phyloP scores from a whole-genome alignment of 2,888 invertebrate species.

The Leptopilina syphax region DNA sequence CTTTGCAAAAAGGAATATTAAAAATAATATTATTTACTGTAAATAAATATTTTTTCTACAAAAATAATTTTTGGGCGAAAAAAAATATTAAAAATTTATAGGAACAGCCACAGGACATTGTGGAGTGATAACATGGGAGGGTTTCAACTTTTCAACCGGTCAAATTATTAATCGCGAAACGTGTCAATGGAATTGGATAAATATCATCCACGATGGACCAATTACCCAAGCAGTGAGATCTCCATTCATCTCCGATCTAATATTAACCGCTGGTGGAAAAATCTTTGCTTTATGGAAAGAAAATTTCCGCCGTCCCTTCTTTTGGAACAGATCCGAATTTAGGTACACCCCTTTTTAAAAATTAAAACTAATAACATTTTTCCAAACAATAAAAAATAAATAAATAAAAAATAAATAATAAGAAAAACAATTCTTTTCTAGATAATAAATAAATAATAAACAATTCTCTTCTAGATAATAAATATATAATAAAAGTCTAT shows the following conservation, averaged over 20 bases:
- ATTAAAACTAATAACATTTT: too few relatives aligned
- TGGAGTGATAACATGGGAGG: constrained; percentile 81
- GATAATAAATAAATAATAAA: too few relatives aligned
- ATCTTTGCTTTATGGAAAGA: constrained; percentile 87
- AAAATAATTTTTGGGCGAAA: not conserved
- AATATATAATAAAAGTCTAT: too few relatives aligned
- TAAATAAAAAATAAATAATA: too few relatives aligned
- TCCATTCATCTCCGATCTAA: constrained; percentile 80
- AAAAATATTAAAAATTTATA: not conserved
- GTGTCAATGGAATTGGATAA: constrained; percentile 76
- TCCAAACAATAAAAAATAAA: too few relatives aligned
- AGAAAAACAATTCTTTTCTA: too few relatives aligned
- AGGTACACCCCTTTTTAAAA: constrained; percentile 52
- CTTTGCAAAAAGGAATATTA: too few relatives aligned
- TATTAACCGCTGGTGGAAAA: constrained; percentile 86
- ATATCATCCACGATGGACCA: constrained; percentile 84
- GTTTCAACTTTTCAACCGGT: constrained; percentile 83
- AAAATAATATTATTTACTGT: too few relatives aligned
- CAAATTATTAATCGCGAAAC: constrained; percentile 81
- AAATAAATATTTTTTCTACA: not conserved
- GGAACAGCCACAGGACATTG: constrained; percentile 74
- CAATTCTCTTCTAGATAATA: too few relatives aligned
- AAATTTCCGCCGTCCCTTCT: constrained; percentile 81
- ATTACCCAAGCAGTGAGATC: constrained; percentile 81
- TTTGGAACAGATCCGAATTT: constrained; percentile 82